These are phyloP conservation scores for Echinops telfairi DNA, from an alignment of 2,113 vertebrate species.

Conservation along the genomic window DNA sequence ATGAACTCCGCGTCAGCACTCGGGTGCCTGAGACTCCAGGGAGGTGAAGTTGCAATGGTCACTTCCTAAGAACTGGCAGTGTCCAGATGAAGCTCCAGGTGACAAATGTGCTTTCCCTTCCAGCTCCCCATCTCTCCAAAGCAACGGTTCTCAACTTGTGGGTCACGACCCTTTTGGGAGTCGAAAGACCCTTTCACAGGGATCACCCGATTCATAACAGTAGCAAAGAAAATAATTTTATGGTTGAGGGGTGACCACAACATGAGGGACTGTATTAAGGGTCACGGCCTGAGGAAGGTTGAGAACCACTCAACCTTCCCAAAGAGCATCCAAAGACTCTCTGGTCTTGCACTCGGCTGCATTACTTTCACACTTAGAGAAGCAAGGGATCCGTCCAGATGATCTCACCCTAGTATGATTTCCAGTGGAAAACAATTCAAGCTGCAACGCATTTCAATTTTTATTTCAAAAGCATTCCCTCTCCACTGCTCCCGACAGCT, in stretches of 20 bases:
- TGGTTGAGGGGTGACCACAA: too few species aligned
- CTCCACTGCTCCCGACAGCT: constrained; percentile 68
- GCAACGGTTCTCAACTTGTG: too few species aligned
- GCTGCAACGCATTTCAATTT: constrained; percentile 47
- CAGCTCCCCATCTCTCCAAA: not conserved
- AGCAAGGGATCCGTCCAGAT: constrained; percentile 12
- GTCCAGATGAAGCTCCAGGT: not conserved
- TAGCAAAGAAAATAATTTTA: too few species aligned
- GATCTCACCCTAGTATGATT: constrained; percentile 65
- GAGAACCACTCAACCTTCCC: not conserved
- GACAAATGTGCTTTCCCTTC: not conserved
- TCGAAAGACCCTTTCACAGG: too few species aligned
- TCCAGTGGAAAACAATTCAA: constrained; percentile 66
- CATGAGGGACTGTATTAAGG: too few species aligned
- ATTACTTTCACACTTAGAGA: constrained; percentile 1
- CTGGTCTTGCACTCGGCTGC: not conserved
- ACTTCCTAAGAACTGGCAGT: not conserved
- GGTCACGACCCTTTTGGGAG: too few species aligned
- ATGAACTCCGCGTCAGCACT: not conserved
- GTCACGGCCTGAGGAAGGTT: too few species aligned
- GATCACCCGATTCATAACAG: too few species aligned
- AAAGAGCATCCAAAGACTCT: not conserved
- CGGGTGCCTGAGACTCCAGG: constrained; percentile 41
- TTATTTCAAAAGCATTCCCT: constrained; percentile 67
- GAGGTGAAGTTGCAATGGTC: not conserved